Percentiles rank a stretch among this genome's conserved stretches.
phyloP scores from a whole-genome alignment of 2,797 vertebrate species.

The Ataeniobius toweri region DNA sequence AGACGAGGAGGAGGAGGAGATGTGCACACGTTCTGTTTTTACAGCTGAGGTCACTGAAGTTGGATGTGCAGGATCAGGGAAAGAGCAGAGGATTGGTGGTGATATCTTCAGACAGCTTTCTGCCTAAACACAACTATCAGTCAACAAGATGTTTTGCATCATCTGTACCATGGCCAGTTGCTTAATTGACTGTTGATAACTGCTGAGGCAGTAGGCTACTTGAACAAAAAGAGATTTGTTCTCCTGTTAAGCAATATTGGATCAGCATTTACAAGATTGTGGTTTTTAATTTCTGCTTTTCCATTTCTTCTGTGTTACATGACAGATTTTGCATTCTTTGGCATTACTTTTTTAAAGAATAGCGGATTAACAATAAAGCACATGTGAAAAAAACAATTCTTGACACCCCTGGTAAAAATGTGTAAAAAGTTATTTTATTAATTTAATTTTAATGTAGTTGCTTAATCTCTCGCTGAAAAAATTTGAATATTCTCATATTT shows the following conservation, averaged over 20 bases:
- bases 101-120: conserved; percentile 23
- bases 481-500: no score
- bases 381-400: not conserved
- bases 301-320: not conserved
- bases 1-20: conserved; percentile 51
- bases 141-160: conserved; percentile 9
- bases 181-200: not conserved
- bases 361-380: not conserved
- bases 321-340: not conserved
- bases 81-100: conserved; percentile 24
- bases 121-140: not conserved
- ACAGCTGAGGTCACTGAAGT: conserved; percentile 72
- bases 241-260: no score
- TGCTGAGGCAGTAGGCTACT: not conserved
- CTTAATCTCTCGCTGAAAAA: no score
- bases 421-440: no score
- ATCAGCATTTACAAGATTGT: not conserved
- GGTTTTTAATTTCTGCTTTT: not conserved
- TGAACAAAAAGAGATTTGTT: no score
- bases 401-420: not conserved
- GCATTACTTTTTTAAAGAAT: not conserved
- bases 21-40: conserved; percentile 62
- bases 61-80: conserved; percentile 54
- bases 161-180: not conserved
- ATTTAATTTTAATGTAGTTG: no score